A percentile compares a stretch with the other conserved stretches of the same genome.
phyloP scores from a whole-genome alignment of 2,113 vertebrate species.

The Anhinga anhinga region DNA sequence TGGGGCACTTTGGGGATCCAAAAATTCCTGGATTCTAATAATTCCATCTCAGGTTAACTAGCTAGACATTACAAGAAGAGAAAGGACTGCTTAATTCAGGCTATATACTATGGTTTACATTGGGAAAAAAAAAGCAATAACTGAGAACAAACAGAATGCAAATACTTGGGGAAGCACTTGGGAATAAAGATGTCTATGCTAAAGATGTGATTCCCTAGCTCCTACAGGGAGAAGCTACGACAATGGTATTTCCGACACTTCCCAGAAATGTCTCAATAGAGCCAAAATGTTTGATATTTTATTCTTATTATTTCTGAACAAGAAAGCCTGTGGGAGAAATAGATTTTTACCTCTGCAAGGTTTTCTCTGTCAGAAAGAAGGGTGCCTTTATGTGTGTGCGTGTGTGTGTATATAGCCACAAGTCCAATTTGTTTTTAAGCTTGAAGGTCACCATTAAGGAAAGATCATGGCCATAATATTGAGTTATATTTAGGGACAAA shows the following conservation, averaged over 20 bases:
- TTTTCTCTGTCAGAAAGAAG: not conserved
- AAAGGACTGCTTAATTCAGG: not conserved
- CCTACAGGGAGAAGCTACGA: not conserved
- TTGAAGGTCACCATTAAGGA: constrained; percentile 17
- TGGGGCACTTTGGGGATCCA: not conserved
- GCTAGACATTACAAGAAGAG: not conserved
- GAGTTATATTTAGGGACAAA: constrained; percentile 40
- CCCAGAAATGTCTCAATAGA: not conserved
- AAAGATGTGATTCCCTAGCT: not conserved
- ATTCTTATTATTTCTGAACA: not conserved
- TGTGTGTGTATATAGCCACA: not conserved
- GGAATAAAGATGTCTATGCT: not conserved
- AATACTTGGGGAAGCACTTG: not conserved
- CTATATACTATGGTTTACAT: not conserved
- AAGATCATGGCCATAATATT: not conserved
- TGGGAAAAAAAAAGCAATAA: not conserved
- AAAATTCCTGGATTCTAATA: not conserved
- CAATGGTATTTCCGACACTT: not conserved
- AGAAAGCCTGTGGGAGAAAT: not conserved
- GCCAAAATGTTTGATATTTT: not conserved
- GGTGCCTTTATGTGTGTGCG: not conserved
- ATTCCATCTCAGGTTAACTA: not conserved
- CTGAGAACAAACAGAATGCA: not conserved
- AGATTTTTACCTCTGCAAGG: not conserved
- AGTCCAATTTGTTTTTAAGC: not conserved